These are phyloP conservation scores for Sitobion miscanthi DNA, from an alignment of 1,140 invertebrate genomes.

Conservation along the genomic window DNA sequence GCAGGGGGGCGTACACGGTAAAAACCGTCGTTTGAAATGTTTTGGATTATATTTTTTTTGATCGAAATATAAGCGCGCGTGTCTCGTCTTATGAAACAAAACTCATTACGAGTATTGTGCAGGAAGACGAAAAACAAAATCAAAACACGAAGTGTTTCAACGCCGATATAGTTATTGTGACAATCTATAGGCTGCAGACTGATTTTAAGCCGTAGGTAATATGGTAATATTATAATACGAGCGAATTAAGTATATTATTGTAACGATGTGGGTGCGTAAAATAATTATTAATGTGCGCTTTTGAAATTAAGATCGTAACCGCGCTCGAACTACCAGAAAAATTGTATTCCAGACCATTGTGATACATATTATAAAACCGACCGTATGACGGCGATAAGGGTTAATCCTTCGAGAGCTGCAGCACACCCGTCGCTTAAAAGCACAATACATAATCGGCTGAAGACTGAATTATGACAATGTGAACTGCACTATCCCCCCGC, in stretches of 20 bases:
- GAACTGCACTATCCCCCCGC: neutral
- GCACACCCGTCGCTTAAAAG: constrained; percentile 19
- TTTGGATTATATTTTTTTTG: neutral
- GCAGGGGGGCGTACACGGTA: neutral
- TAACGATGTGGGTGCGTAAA: neutral
- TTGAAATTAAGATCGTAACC: neutral
- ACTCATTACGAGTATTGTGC: neutral
- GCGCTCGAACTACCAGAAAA: neutral
- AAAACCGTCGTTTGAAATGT: neutral
- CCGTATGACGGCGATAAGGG: neutral
- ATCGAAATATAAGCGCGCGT: neutral
- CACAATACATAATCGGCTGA: neutral
- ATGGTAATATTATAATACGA: neutral
- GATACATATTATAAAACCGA: neutral
- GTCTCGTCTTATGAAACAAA: neutral
- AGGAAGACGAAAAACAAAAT: neutral
- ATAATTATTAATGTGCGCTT: neutral
- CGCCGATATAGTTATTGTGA: neutral
- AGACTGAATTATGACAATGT: constrained; percentile 32
- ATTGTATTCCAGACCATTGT: neutral
- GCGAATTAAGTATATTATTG: neutral
- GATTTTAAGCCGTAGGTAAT: no score
- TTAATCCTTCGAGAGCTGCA: neutral
- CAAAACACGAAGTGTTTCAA: neutral
- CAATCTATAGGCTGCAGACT: no score